Conservation (phyloP, 2,888 invertebrate species). For the Pantelozetes paolii region DNA sequence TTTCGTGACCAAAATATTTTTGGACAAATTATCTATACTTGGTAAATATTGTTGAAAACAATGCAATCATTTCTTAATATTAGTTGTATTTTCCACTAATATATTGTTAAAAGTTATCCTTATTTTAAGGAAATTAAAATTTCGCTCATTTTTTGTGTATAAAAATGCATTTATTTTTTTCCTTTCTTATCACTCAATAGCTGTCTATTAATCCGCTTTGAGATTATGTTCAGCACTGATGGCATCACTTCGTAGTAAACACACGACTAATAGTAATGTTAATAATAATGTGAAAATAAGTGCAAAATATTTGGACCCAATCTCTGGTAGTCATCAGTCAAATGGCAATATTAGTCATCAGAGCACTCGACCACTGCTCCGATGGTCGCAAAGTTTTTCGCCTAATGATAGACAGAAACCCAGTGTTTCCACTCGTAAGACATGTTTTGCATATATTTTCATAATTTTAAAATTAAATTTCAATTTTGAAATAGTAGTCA, state of each 20-base stretch:
- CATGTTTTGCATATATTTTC: not conserved
- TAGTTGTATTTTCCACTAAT: no score
- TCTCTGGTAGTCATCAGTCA: not conserved
- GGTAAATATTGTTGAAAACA: no score
- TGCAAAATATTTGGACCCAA: not conserved
- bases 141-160: no score
- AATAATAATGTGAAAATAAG: not conserved
- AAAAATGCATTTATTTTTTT: no score
- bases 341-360: not conserved
- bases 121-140: no score
- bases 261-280: not conserved
- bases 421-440: conserved; percentile 40
- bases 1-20: no score
- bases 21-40: no score
- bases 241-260: conserved; percentile 6
- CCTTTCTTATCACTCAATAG: not conserved
- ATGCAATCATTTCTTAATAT: no score
- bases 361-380: not conserved
- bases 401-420: conserved; percentile 36
- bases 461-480: not conserved
- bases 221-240: not conserved
- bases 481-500: no score
- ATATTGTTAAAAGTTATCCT: no score
- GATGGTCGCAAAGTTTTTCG: conserved; percentile 40
- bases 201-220: not conserved